Evolutionary conservation across 2,888 invertebrate species (phyloP), one percentile per base, ranked within the genome.

Genomic region (Ichneumoninae sp.): DNA sequence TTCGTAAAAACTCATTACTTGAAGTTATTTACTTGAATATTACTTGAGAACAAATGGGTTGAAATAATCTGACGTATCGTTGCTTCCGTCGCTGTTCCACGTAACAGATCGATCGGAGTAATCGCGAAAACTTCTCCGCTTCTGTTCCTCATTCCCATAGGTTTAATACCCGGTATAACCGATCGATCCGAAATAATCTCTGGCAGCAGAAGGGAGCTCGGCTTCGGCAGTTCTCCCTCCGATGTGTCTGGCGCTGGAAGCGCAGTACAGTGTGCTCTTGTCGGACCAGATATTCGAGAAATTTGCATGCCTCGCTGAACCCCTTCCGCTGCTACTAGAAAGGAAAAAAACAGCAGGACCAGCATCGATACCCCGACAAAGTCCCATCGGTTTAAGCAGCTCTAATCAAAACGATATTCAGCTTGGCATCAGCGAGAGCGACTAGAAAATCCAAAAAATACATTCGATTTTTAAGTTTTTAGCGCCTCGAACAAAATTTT

Each of bases 181-280:
- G 84, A 85, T 85, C 82, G 82, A 71, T 85, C 63, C 79, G 68
- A 71, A 85, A 79, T 85, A 85, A 85, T 82, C 82, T 82, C 82
- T 79, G 85, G 79, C 85, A 79, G 85, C 44, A 44, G 65, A 40
- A 52, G 33, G 54, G 19, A 63, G 50, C 22, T 65, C 50, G n/a
- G 82, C 78, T 83, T 60, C 82, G 30, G 71, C 47, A 26, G 13
- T n/a, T 22, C 36, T 54, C 50, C 69, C 63, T 63, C 50, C 54
- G 77, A 71, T 52, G 66, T 40, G 33, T 70, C 54, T 50, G 70
- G 57, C 22, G 22, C 26, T 66, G 26, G 3, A 40, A 33, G 8
- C 40, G 57, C 30, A 40, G 1, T 19, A 44, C 33, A 36, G 66
- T 50, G 66, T 66, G 78, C 65, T 75, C 81, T 84, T 78, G 81